Conservation (phyloP, 2,888 invertebrate species). For the Spodoptera picta region DNA sequence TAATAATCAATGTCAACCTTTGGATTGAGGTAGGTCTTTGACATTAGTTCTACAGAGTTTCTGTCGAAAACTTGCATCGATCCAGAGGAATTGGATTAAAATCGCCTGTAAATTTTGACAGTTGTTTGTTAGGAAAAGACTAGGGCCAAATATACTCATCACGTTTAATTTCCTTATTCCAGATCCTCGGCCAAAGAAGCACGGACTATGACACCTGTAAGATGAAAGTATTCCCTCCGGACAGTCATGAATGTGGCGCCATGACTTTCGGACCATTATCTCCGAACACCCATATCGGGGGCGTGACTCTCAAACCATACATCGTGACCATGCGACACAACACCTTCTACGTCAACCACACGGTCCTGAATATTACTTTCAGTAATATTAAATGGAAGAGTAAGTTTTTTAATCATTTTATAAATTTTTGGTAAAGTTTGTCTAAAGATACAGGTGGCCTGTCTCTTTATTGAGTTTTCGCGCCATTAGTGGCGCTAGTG, state of each 20-base stretch:
- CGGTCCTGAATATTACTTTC: slow-evolving; percentile 83
- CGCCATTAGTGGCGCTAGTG: too few relatives aligned
- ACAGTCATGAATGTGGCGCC: slow-evolving; percentile 75
- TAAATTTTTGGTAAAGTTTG: neutral
- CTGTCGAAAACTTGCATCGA: too few relatives aligned
- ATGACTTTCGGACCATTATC: slow-evolving; percentile 79
- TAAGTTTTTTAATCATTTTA: slow-evolving; percentile 62
- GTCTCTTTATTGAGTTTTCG: too few relatives aligned
- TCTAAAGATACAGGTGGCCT: neutral
- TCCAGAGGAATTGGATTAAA: too few relatives aligned
- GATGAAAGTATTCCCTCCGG: slow-evolving; percentile 73
- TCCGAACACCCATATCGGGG: slow-evolving; percentile 76
- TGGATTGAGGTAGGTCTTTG: too few relatives aligned
- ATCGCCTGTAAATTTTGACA: too few relatives aligned
- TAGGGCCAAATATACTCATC: too few relatives aligned
- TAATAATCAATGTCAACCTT: too few relatives aligned
- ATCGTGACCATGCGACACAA: slow-evolving; percentile 58
- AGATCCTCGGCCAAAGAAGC: slow-evolving; percentile 71
- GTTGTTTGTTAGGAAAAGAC: neutral
- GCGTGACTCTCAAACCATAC: slow-evolving; percentile 79
- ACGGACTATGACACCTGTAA: slow-evolving; percentile 73
- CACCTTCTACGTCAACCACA: slow-evolving; percentile 65
- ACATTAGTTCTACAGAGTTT: too few relatives aligned
- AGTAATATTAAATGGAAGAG: slow-evolving; percentile 86
- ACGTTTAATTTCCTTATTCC: slow-evolving; percentile 22